Evolutionary conservation across 2,113 vertebrate species (phyloP).

Genomic region (Alectura lathami): DNA sequence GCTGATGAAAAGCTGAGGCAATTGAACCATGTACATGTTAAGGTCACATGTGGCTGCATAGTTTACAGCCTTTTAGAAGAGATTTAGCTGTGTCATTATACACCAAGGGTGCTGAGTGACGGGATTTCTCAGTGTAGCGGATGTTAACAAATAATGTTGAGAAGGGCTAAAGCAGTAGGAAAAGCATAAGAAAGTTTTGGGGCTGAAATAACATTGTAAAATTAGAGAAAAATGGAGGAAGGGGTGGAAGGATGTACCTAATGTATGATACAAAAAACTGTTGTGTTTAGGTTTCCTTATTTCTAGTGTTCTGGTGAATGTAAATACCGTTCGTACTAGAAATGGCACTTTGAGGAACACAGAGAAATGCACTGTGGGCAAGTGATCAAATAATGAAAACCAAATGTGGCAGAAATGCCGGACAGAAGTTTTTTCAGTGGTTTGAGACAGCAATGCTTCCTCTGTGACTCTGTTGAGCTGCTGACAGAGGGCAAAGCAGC

Average conservation of each 20-base stretch:
- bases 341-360: neutral
- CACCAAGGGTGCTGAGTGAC: fast-evolving
- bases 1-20: neutral
- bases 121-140: neutral
- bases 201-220: neutral
- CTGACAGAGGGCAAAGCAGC: neutral
- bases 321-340: neutral
- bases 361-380: neutral
- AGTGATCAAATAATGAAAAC: neutral
- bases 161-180: neutral
- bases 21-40: no score
- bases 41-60: neutral
- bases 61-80: neutral
- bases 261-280: fast-evolving
- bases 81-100: neutral
- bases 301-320: neutral
- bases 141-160: neutral
- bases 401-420: neutral
- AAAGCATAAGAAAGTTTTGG: neutral
- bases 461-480: neutral
- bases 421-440: neutral
- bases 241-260: neutral
- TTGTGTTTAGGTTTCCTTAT: neutral
- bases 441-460: neutral
- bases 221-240: neutral